phyloP scores from a whole-genome alignment of 2,113 vertebrate genomes.

The Barbus barbus region DNA sequence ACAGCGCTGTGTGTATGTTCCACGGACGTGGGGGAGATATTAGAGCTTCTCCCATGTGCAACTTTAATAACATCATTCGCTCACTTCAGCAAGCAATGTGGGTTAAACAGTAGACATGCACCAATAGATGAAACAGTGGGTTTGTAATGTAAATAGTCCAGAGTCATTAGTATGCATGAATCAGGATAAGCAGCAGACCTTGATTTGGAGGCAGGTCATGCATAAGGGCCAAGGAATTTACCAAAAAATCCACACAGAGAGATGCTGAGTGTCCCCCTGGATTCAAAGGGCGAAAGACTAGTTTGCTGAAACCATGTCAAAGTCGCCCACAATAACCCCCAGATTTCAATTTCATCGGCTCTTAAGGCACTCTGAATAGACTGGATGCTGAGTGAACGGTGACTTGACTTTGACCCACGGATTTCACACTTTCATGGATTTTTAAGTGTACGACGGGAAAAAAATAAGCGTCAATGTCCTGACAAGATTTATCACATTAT shows the following conservation, averaged over 20 bases:
- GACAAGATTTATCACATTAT: slow-evolving; percentile 23
- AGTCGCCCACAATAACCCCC: slow-evolving; percentile 25
- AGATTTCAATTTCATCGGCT: slow-evolving; percentile 8
- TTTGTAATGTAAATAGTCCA: slow-evolving; percentile 48
- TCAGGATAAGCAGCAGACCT: slow-evolving; percentile 36
- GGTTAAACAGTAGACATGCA: slow-evolving; percentile 17
- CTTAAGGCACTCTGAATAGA: slow-evolving; percentile 18
- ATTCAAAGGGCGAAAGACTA: neutral
- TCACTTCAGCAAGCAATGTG: slow-evolving; percentile 36
- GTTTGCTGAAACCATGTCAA: neutral
- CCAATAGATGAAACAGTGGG: slow-evolving; percentile 18
- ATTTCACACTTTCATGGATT: slow-evolving; percentile 10
- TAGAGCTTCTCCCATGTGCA: slow-evolving; percentile 36
- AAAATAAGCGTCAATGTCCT: neutral
- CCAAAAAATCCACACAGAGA: slow-evolving; percentile 11
- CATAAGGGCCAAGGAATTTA: slow-evolving; percentile 39
- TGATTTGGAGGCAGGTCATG: slow-evolving; percentile 31
- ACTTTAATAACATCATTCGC: slow-evolving; percentile 46
- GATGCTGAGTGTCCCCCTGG: neutral
- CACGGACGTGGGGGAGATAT: slow-evolving; percentile 32
- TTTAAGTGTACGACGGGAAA: neutral
- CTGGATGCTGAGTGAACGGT: neutral
- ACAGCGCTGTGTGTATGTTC: slow-evolving; percentile 7
- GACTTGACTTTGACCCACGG: slow-evolving; percentile 22
- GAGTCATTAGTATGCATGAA: slow-evolving; percentile 44